A percentile compares a stretch with the other conserved stretches of the same genome.
These are phyloP conservation scores for Disparrhopalites patrizii DNA, from an alignment of 2,888 invertebrate species.

Conservation along the genomic window DNA sequence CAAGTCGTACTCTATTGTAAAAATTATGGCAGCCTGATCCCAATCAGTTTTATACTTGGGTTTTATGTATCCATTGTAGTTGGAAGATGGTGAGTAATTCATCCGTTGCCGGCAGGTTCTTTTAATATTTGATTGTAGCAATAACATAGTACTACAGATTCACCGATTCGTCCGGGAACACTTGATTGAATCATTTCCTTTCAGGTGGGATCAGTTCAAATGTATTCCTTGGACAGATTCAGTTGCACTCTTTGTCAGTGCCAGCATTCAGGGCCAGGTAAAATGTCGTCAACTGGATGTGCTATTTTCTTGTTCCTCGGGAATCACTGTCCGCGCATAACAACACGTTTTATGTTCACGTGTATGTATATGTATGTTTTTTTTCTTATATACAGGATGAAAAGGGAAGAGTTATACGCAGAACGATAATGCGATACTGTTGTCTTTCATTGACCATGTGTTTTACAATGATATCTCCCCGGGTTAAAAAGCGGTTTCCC, in stretches of 20 bases:
- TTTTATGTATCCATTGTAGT: conserved; percentile 92
- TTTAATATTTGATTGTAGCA: no score
- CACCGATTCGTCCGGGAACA: background rate
- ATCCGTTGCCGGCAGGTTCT: no score
- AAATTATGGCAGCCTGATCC: conserved; percentile 80
- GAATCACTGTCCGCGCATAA: background rate
- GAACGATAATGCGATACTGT: conserved; percentile 75
- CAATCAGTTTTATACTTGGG: conserved; percentile 86
- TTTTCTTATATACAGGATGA: conserved; percentile 59
- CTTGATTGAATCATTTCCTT: background rate
- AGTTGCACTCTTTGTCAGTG: conserved; percentile 78
- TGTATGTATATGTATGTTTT: no score
- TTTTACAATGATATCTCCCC: conserved; percentile 77
- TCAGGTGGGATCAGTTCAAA: conserved; percentile 71
- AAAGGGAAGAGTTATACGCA: conserved; percentile 73
- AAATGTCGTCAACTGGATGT: conserved; percentile 1
- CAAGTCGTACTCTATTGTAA: conserved; percentile 78
- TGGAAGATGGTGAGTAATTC: conserved; percentile 69
- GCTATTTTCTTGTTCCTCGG: background rate
- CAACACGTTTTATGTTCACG: background rate
- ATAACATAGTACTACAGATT: no score
- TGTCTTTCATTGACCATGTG: conserved; percentile 85
- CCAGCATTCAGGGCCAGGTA: conserved; percentile 71
- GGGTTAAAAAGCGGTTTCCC: conserved; percentile 84
- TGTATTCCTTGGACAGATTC: conserved; percentile 82